A percentile compares a stretch with the other conserved stretches of the same genome.
Conservation (phyloP, 2,888 invertebrate genomes). For the Melanargia galathea region DNA sequence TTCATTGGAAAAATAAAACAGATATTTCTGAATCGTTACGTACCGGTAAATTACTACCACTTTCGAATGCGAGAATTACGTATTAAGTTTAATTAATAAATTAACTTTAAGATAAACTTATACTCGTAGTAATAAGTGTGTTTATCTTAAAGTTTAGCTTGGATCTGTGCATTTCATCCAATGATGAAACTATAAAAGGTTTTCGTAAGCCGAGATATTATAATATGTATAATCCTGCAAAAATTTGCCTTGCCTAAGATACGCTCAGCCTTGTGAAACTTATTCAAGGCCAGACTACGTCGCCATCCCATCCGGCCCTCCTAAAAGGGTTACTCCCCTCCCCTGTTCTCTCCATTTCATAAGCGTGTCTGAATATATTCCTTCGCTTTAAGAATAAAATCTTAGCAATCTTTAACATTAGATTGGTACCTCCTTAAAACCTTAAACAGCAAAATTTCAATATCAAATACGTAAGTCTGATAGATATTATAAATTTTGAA, state of each 20-base stretch:
- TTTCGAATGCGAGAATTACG: too few species aligned
- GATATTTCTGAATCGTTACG: neutral
- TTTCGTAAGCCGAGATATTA: slow-evolving; percentile 27
- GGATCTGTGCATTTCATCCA: neutral
- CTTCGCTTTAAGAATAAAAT: slow-evolving; percentile 52
- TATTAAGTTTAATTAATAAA: too few species aligned
- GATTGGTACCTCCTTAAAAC: neutral
- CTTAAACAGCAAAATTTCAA: too few species aligned
- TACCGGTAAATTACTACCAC: neutral
- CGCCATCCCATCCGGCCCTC: slow-evolving; percentile 54
- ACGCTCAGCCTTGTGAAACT: slow-evolving; percentile 53
- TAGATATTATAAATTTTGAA: neutral
- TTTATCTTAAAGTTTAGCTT: neutral
- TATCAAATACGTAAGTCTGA: too few species aligned
- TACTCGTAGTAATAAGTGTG: too few species aligned
- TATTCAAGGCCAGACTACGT: slow-evolving; percentile 61
- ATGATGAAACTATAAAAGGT: neutral
- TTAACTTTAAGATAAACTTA: too few species aligned
- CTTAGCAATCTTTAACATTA: slow-evolving; percentile 40
- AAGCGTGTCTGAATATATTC: slow-evolving; percentile 49
- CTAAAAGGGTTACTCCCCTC: slow-evolving; percentile 50
- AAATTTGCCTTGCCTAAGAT: slow-evolving; percentile 33
- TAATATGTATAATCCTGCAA: slow-evolving; percentile 15
- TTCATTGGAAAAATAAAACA: neutral
- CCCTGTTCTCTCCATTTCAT: slow-evolving; percentile 47